Conservation (phyloP, 2,797 vertebrate species). For the Amphiprion clarkii region DNA sequence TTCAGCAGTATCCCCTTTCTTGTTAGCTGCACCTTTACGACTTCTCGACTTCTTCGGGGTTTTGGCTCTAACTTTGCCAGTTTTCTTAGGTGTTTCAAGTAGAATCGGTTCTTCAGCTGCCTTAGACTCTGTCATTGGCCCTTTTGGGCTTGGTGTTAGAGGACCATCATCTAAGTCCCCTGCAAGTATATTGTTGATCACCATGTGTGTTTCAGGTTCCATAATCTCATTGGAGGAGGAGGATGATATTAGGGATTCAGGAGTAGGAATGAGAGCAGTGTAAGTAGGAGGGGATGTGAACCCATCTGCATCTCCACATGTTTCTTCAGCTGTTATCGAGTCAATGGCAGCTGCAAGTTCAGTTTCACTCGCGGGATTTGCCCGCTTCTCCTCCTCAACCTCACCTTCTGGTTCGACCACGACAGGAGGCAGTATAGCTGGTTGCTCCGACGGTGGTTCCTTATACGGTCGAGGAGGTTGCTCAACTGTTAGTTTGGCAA, state of each 20-base stretch:
- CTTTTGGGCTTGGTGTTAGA: conserved; percentile 66
- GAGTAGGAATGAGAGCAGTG: conserved; percentile 82
- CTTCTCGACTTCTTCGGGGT: conserved; percentile 86
- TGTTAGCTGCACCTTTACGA: conserved; percentile 86
- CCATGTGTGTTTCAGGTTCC: conserved; percentile 90
- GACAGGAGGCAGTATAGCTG: conserved; percentile 79
- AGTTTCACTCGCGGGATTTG: conserved; percentile 94
- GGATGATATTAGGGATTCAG: conserved; percentile 82
- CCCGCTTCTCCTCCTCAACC: conserved; percentile 91
- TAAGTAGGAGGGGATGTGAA: conserved; percentile 91
- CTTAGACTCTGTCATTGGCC: conserved; percentile 78
- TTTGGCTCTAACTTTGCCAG: conserved; percentile 90
- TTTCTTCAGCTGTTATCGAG: conserved; percentile 95
- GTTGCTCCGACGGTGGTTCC: conserved; percentile 82
- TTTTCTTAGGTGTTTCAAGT: conserved; percentile 86
- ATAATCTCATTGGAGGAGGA: conserved; percentile 86
- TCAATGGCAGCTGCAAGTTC: conserved; percentile 98
- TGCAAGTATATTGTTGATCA: conserved; percentile 87
- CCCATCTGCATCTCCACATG: conserved; percentile 89
- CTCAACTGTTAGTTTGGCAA: conserved; percentile 93
- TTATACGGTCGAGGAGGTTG: conserved; percentile 87
- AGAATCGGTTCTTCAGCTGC: conserved; percentile 68
- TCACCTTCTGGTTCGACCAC: conserved; percentile 79
- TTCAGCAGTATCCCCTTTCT: conserved; percentile 80
- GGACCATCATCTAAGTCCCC: conserved; percentile 75